These are phyloP conservation scores for Nomia melanderi DNA, from an alignment of 1,140 invertebrate species.

Conservation along the genomic window DNA sequence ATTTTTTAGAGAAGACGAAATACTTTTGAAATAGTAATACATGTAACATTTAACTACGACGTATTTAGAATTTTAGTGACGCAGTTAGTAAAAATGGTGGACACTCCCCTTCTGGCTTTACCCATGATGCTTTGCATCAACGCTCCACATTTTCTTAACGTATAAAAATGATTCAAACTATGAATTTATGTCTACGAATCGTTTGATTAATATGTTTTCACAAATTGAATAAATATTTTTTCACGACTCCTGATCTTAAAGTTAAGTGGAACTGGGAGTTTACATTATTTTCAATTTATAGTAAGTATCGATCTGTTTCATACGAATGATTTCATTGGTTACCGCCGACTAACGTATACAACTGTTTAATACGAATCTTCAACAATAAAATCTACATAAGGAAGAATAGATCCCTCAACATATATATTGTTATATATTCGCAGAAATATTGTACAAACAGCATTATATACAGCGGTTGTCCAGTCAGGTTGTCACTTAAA, in stretches of 20 bases:
- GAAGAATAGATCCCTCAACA: not conserved
- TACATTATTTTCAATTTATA: not conserved
- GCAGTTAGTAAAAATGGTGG: not conserved
- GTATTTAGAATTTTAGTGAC: not conserved
- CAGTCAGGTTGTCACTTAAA: not conserved
- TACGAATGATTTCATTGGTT: not conserved
- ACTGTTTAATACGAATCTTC: not conserved
- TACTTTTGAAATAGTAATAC: not conserved
- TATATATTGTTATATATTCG: slow-evolving; percentile 15
- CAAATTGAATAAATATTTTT: not conserved
- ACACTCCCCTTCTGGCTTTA: slow-evolving; percentile 14
- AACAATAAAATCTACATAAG: slow-evolving; percentile 7
- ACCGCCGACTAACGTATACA: not conserved
- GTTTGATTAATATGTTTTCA: not conserved
- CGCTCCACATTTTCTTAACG: not conserved
- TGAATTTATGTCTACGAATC: not conserved
- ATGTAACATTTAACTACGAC: not conserved
- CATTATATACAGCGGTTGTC: not conserved
- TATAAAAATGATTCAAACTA: not conserved
- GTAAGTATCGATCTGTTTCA: not conserved
- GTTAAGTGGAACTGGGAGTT: not conserved
- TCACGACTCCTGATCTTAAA: not conserved
- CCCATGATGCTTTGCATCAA: slow-evolving; percentile 20
- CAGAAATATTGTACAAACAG: slow-evolving; percentile 1
- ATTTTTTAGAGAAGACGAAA: not conserved